Evolutionary conservation across 1,140 invertebrate species (phyloP), one percentile per base, ranked within the genome.

Genomic region (Drosophila aff.): DNA sequence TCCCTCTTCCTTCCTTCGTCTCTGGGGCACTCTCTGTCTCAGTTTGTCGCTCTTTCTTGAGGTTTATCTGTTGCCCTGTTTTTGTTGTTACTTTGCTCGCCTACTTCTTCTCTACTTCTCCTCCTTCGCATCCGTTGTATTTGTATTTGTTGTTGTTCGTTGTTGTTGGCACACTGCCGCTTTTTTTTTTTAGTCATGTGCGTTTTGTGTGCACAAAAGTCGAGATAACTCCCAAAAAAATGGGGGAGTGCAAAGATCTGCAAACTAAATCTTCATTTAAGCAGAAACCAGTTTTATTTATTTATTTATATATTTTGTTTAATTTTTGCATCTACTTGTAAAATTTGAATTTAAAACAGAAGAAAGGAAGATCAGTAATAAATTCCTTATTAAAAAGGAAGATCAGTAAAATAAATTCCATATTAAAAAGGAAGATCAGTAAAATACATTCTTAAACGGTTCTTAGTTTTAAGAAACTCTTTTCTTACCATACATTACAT

Each of bases 11-110:
- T 16, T 47, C 49, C 50, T 46, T 18, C 40, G n/a, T 21, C 41
- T 44, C 40, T 57, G 13, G 4, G 49, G 28, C 10, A n/a, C 38
- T 79, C 64, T 65, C 47, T 26, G 21, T 16, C 46, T 47, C 5
- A 15, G 44, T 47, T 47, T 15, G 21, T 46, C 10, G 38, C 36
- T 77, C 64, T 69, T 49, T 74, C 52, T 72, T 52, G 55, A 59
- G 60, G 50, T 78, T 83, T 77, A 80, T 82, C 71, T 83, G 64
- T 60, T 61, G 68, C 66, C 76, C 69, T 53, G 65, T 73, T 77
- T 79, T 87, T 86, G 79, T 86, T 80, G 47, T 80, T 80, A 66
- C 65, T 80, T 44, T 69, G 57, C 65, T 80, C 18, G 73, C 50
- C 43, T 50, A 58, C 71, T 76, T 75, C 72, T 69, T 38, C 43